A percentile compares a stretch with the other conserved stretches of the same genome.
These are phyloP conservation scores for Tanytarsus gracilentus DNA, from an alignment of 2,888 invertebrate genomes.

Conservation along the genomic window DNA sequence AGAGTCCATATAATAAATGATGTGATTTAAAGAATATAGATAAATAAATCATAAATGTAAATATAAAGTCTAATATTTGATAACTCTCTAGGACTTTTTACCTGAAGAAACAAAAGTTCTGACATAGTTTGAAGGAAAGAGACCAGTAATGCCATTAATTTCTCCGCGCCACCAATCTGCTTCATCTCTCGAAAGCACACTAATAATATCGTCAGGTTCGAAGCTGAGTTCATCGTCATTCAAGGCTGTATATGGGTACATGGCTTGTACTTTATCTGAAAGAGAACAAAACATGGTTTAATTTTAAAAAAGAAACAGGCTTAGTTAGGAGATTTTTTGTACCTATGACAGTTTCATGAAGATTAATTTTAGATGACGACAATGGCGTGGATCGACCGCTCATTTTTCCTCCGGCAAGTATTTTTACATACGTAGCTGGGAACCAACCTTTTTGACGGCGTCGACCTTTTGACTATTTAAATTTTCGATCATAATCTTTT, in stretches of 20 bases:
- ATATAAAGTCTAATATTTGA: neutral
- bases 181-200: constrained; percentile 81
- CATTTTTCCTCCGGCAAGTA: constrained; percentile 58
- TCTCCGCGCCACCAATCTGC: constrained; percentile 98
- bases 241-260: constrained; percentile 89
- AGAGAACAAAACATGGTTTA: constrained; percentile 30
- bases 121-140: constrained; percentile 96
- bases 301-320: neutral
- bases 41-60: neutral
- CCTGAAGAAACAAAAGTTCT: constrained; percentile 51
- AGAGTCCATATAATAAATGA: neutral
- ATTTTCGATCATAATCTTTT: neutral
- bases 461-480: constrained; percentile 56
- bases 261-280: constrained; percentile 77
- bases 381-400: constrained; percentile 69
- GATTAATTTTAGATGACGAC: constrained; percentile 57
- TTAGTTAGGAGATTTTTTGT: neutral
- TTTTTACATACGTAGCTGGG: constrained; percentile 94
- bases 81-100: constrained; percentile 37
- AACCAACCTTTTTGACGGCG: constrained; percentile 97
- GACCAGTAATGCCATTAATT: constrained; percentile 75
- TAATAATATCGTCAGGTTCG: constrained; percentile 83
- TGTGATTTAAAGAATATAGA: neutral
- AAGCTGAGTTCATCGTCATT: constrained; percentile 92
- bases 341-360: constrained; percentile 44